phyloP scores from a whole-genome alignment of 92 coral and sea anemone species.

The Umimayanthus kanabou region DNA sequence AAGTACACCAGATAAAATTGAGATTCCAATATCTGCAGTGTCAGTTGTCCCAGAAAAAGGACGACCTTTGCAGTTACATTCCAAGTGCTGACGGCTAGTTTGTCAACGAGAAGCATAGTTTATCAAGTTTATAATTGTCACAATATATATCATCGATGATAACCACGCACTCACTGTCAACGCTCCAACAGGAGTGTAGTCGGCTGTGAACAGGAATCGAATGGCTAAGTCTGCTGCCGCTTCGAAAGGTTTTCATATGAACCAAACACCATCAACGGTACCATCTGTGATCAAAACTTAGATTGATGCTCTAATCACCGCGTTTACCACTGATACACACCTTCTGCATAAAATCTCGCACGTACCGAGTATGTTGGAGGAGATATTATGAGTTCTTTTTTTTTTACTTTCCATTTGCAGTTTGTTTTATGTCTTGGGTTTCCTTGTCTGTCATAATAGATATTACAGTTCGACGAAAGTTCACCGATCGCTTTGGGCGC shows the following conservation, averaged over 20 bases:
- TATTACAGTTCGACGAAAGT: background rate
- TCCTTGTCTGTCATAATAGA: conserved; percentile 5
- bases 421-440: background rate
- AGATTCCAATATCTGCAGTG: background rate
- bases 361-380: background rate
- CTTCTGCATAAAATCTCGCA: background rate
- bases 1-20: background rate
- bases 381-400: background rate
- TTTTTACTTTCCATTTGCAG: background rate
- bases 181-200: conserved; percentile 15
- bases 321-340: background rate
- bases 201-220: conserved; percentile 10
- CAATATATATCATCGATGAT: background rate
- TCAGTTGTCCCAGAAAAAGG: background rate
- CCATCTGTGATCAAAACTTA: conserved; percentile 12
- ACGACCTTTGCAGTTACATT: conserved; percentile 3
- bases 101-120: background rate
- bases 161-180: background rate
- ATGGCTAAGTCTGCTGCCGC: conserved; percentile 11
- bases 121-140: conserved; percentile 13
- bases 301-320: background rate
- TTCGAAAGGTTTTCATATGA: conserved; percentile 27
- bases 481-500: conserved; percentile 1
- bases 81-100: conserved; percentile 37
- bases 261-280: background rate